Percentiles rank a stretch among this genome's conserved stretches.
Evolutionary conservation across 2,113 vertebrate species (phyloP).

Genomic region (Marmota monax): DNA sequence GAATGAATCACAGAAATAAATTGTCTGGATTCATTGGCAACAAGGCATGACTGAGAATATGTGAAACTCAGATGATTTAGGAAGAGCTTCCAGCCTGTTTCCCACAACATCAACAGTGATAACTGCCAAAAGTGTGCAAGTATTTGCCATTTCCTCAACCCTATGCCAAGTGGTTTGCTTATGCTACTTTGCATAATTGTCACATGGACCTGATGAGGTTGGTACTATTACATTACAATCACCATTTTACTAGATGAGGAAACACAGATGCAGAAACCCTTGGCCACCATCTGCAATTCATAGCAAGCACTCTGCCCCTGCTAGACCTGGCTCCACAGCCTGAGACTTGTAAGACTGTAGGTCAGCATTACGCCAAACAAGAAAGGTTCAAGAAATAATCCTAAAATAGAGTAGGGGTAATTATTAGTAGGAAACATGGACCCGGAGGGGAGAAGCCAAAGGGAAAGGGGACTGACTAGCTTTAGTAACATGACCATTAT

Average conservation of each 20-base stretch:
- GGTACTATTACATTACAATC: not conserved
- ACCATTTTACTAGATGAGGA: not conserved
- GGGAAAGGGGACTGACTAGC: too few species aligned
- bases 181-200: not conserved
- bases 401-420: not conserved
- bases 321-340: not conserved
- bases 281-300: not conserved
- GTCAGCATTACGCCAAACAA: not conserved
- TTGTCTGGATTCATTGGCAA: constrained; percentile 16
- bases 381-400: not conserved
- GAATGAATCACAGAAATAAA: not conserved
- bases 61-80: not conserved
- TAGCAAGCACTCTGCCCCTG: not conserved
- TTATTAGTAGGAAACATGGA: not conserved
- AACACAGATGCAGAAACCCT: not conserved
- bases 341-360: not conserved
- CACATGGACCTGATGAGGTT: not conserved
- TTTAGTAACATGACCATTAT: rapidly evolving
- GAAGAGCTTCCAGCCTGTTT: not conserved
- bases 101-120: not conserved
- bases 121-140: not conserved
- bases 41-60: not conserved
- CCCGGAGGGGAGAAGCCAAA: not conserved
- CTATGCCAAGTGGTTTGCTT: not conserved
- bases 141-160: not conserved